Conservation (phyloP, 2,888 invertebrate species). For the Eupithecia centaureata region DNA sequence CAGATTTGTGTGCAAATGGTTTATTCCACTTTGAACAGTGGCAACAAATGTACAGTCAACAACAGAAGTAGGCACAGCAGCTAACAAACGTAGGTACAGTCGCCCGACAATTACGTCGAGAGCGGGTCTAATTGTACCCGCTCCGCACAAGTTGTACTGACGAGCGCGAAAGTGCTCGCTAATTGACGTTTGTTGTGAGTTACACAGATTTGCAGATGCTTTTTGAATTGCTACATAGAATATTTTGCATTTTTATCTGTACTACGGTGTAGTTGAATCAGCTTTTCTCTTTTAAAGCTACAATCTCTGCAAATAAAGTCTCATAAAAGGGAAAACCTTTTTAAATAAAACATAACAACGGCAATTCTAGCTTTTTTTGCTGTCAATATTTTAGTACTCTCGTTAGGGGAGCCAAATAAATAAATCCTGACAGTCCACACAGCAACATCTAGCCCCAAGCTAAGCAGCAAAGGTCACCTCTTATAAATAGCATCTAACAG, state of each 20-base stretch:
- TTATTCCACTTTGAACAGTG: not conserved
- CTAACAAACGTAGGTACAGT: conserved; percentile 43
- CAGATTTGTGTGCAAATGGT: not conserved
- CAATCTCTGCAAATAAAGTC: not conserved
- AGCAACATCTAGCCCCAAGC: too few species aligned
- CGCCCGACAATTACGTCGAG: conserved; percentile 49
- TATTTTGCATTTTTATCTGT: not conserved
- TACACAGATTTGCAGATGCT: not conserved
- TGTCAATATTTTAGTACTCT: not conserved
- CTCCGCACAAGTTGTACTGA: conserved; percentile 41
- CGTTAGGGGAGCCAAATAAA: not conserved
- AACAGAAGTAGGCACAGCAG: conserved; percentile 30
- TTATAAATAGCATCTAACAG: not conserved
- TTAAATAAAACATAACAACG: not conserved
- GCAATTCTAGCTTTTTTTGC: not conserved
- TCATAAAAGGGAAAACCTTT: too few species aligned
- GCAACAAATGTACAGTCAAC: not conserved
- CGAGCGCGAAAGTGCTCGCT: conserved; percentile 32
- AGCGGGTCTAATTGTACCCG: conserved; percentile 48
- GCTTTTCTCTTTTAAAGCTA: not conserved
- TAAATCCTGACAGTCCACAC: too few species aligned
- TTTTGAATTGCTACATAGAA: not conserved
- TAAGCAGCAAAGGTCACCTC: too few species aligned
- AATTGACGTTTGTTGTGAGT: conserved; percentile 28
- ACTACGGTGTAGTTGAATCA: not conserved